phyloP scores from a whole-genome alignment of 2,113 vertebrate species.

The Arvicanthis niloticus region DNA sequence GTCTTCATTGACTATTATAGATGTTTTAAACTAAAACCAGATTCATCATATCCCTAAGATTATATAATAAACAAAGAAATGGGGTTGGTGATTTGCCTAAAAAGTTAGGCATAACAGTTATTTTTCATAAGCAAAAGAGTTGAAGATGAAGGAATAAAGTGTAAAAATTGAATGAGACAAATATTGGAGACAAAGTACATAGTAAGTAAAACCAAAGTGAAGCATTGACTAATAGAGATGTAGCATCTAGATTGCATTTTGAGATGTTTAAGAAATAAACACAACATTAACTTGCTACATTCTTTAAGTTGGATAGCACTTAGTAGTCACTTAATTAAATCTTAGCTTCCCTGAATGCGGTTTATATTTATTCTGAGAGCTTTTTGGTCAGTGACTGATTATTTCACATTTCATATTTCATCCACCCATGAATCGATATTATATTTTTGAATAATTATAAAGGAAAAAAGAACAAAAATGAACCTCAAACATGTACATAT shows the following conservation, averaged over 20 bases:
- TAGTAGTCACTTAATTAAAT: background rate
- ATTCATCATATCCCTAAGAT: background rate
- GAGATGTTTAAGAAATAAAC: background rate
- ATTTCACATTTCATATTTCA: constrained; percentile 6
- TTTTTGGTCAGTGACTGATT: background rate
- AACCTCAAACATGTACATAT: background rate
- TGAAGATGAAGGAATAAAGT: background rate
- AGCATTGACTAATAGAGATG: background rate
- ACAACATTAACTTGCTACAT: background rate
- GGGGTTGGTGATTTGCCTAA: background rate
- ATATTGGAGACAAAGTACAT: constrained; percentile 21
- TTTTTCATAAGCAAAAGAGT: background rate
- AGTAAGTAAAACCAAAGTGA: background rate
- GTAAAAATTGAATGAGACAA: background rate
- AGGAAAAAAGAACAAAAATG: background rate
- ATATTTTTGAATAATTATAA: background rate
- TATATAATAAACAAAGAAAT: background rate
- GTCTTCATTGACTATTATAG: background rate
- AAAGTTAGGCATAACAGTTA: background rate
- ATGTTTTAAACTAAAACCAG: background rate
- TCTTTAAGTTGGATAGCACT: background rate
- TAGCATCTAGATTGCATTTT: background rate
- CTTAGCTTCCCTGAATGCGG: background rate
- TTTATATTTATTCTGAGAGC: background rate
- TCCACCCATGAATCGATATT: background rate